A percentile compares a stretch with the other conserved stretches of the same genome.
Conservation (phyloP, 2,113 vertebrate genomes). For the Zosterops borbonicus region DNA sequence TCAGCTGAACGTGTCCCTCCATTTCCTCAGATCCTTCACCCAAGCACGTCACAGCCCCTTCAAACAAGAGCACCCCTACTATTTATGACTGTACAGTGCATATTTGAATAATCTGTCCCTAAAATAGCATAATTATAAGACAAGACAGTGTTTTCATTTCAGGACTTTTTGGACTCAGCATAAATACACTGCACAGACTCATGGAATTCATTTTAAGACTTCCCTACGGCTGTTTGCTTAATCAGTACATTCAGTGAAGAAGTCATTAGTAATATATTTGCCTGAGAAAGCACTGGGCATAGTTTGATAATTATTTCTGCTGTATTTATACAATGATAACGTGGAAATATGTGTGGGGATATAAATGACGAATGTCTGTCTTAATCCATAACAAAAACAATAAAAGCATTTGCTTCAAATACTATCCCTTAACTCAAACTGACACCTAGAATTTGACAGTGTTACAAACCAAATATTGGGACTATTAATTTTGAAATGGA, state of each 20-base stretch:
- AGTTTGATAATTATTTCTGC: background rate
- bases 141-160: constrained; percentile 39
- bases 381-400: background rate
- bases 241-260: constrained; percentile 39
- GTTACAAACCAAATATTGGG: background rate
- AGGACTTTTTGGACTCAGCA: constrained; percentile 13
- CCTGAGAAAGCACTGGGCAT: constrained; percentile 20
- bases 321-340: background rate
- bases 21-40: background rate
- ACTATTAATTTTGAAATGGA: background rate
- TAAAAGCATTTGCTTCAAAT: background rate
- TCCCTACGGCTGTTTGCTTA: constrained; percentile 43
- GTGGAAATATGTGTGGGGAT: background rate
- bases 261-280: constrained; percentile 31
- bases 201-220: constrained; percentile 12
- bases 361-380: background rate
- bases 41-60: background rate
- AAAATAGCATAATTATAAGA: constrained; percentile 9
- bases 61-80: background rate
- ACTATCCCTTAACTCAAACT: background rate
- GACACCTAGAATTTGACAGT: background rate
- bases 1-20: rapidly evolving
- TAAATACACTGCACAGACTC: constrained; percentile 16
- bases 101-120: background rate
- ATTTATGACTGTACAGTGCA: background rate